Conservation (phyloP, 2,888 invertebrate genomes). For the Petrolisthes manimaculis region DNA sequence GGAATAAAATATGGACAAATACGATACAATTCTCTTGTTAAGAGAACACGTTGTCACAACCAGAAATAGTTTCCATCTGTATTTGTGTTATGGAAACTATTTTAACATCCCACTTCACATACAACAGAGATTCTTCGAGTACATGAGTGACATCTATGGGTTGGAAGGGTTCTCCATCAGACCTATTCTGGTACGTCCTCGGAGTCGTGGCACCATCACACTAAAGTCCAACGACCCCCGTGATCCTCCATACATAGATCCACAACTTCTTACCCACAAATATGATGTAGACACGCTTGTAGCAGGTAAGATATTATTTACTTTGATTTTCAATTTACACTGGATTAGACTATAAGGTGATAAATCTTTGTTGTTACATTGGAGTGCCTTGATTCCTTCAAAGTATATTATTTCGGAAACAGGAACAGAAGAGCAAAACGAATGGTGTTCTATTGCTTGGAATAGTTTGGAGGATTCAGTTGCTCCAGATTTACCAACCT, state of each 20-base stretch:
- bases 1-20: not conserved
- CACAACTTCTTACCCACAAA: conserved; percentile 19
- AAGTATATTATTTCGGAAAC: too few relatives aligned
- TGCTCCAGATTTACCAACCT: too few relatives aligned
- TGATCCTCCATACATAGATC: conserved; percentile 25
- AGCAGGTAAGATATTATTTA: conserved; percentile 1
- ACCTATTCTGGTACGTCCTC: conserved; percentile 29
- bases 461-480: too few relatives aligned
- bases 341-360: too few relatives aligned
- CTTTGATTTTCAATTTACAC: too few relatives aligned
- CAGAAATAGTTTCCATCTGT: not conserved
- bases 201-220: conserved; percentile 37
- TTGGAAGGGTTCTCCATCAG: conserved; percentile 33
- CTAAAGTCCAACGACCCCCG: conserved; percentile 8
- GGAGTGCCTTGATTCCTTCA: too few relatives aligned
- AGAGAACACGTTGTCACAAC: not conserved
- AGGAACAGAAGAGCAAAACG: too few relatives aligned
- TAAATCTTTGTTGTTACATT: too few relatives aligned
- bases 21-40: not conserved
- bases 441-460: too few relatives aligned
- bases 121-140: conserved; percentile 23
- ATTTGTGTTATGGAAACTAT: not conserved
- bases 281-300: conserved; percentile 32
- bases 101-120: not conserved
- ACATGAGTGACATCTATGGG: conserved; percentile 22